These are phyloP conservation scores for Drosophila ohnishii DNA, from an alignment of 1,140 invertebrate species.

Conservation along the genomic window DNA sequence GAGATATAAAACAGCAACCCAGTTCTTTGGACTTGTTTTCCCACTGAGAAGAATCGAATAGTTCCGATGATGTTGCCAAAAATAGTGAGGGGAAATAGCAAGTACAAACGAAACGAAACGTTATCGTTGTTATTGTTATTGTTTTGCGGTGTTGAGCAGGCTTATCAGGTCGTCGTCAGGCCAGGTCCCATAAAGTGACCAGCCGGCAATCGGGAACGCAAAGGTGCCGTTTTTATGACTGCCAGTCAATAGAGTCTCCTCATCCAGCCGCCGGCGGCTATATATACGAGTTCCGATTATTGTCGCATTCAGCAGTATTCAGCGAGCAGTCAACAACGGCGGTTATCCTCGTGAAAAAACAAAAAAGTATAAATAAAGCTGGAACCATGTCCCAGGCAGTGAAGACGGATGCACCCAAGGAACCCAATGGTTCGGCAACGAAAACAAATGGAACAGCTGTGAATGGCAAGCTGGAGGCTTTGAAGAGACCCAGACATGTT, in stretches of 20 bases:
- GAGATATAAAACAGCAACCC: neutral
- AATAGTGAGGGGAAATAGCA: conserved; percentile 30
- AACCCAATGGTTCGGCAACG: conserved; percentile 7
- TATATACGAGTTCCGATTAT: conserved; percentile 54
- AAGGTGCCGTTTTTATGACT: conserved; percentile 70
- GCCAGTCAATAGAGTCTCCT: conserved; percentile 28
- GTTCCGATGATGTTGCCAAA: conserved; percentile 40
- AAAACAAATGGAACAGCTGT: conserved; percentile 21
- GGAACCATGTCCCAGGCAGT: conserved; percentile 45
- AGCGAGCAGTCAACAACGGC: conserved; percentile 21
- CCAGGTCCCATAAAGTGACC: conserved; percentile 62
- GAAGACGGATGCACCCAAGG: conserved; percentile 44
- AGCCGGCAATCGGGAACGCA: conserved; percentile 51
- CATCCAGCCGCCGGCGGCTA: conserved; percentile 41
- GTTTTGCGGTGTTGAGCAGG: conserved; percentile 14
- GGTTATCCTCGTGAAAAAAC: conserved; percentile 20
- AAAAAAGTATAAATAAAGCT: neutral
- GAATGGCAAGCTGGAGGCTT: conserved; percentile 16
- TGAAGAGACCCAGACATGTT: conserved; percentile 27
- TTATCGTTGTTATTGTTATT: no score
- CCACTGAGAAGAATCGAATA: conserved; percentile 2
- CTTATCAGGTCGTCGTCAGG: conserved; percentile 65
- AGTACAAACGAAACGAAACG: conserved; percentile 22
- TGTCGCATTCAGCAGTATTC: conserved; percentile 45
- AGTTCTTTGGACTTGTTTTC: conserved; percentile 16